Conservation (phyloP, 2,888 invertebrate genomes). For the Thera obeliscata region DNA sequence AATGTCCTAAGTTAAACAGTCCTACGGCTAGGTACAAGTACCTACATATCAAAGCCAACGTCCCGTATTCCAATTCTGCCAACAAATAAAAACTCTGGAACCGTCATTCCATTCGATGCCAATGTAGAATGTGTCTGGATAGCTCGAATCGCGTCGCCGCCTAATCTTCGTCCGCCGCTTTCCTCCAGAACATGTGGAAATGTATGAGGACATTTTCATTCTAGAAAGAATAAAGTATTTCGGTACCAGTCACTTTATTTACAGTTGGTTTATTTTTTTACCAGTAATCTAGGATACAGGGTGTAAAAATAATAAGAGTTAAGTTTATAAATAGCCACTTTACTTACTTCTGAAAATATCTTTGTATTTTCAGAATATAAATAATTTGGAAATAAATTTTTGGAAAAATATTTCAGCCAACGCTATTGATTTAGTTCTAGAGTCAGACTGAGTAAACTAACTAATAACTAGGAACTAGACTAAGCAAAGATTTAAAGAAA, state of each 20-base stretch:
- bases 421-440: too few relatives aligned
- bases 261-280: neutral
- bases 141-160: slow-evolving; percentile 38
- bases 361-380: too few relatives aligned
- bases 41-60: slow-evolving; percentile 38
- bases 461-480: too few relatives aligned
- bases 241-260: neutral
- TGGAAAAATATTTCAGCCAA: too few relatives aligned
- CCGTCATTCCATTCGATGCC: slow-evolving; percentile 47
- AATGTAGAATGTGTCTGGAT: slow-evolving; percentile 59
- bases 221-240: slow-evolving; percentile 2
- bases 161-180: slow-evolving; percentile 42
- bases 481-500: too few relatives aligned
- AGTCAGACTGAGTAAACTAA: too few relatives aligned
- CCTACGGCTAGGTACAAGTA: slow-evolving; percentile 20
- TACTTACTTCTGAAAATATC: too few relatives aligned
- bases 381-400: too few relatives aligned
- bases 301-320: too few relatives aligned
- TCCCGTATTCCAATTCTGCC: slow-evolving; percentile 64
- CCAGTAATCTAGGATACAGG: too few relatives aligned
- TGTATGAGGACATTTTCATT: slow-evolving; percentile 17
- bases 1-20: slow-evolving; percentile 12
- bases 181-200: slow-evolving; percentile 20
- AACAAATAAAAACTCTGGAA: slow-evolving; percentile 60
- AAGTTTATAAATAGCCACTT: too few relatives aligned